phyloP scores from a whole-genome alignment of 2,113 vertebrate genomes.

The Tyrannus savana region DNA sequence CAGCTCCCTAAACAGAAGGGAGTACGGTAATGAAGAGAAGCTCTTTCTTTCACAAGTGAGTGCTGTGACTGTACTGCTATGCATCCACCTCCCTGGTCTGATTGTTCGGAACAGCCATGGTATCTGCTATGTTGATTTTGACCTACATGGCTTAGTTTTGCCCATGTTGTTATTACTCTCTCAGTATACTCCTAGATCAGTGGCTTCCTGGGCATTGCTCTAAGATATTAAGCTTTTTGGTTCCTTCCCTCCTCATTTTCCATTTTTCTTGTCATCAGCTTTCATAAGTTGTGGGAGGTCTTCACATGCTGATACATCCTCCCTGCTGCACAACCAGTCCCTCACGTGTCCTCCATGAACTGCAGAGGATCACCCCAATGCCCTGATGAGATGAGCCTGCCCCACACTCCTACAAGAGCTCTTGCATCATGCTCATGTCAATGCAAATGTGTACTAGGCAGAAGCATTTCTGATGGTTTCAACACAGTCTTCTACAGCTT shows the following conservation, averaged over 20 bases:
- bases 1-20: background rate
- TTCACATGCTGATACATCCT: background rate
- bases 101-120: background rate
- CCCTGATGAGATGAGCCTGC: background rate
- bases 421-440: fast-evolving
- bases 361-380: background rate
- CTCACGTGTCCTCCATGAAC: background rate
- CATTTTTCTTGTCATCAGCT: background rate
- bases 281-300: background rate
- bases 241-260: background rate
- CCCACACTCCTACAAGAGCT: fast-evolving
- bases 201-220: background rate
- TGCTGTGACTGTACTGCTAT: background rate
- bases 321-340: background rate
- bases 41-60: background rate
- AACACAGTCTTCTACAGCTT: background rate
- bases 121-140: background rate
- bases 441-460: fast-evolving
- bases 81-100: background rate
- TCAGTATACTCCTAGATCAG: background rate
- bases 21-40: background rate
- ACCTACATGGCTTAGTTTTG: background rate
- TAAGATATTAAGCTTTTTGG: background rate
- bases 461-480: background rate
- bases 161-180: background rate